Base-by-base conservation (phyloP, 2,797 vertebrate genomes). In the Echiichthys vipera region DNA sequence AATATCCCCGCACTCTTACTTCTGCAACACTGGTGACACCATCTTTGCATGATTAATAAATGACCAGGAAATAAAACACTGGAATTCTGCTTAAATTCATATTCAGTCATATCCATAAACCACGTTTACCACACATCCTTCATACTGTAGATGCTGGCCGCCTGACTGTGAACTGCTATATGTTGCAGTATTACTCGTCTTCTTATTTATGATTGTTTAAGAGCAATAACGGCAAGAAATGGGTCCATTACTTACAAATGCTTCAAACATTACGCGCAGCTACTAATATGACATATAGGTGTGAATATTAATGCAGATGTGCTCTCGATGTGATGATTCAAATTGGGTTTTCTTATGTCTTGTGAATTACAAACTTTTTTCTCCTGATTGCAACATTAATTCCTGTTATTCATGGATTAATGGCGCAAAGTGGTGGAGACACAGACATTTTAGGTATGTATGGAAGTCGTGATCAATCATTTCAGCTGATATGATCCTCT, bases 31-130 rank as follows among this genome's bases (percentile, higher is more conserved):
- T 12, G 30, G 9, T 6, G 22, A 57, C 15, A 40, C 15, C 14
- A 42, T 11, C 37, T 2, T 25, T 17, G 20, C 8, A 34, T 72
- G 59, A 72, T 61, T 68, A 61, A 25, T 51, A 22, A 22, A 55
- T 10, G 8, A n/a, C n/a, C n/a, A n/a, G n/a, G n/a, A n/a, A n/a
- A n/a, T n/a, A n/a, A n/a, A n/a, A n/a, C n/a, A n/a, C n/a, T n/a
- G n/a, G n/a, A n/a, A n/a, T n/a, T n/a, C n/a, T 3, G 32, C 42
- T 49, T 15, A 36, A 42, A 58, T 80, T 43, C 55, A 66, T 51
- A 71, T 69, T 75, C 37, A 71, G 40, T 75, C 47, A 71, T 49
- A 82, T 25, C 43, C 67, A 68, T 47, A 39, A 46, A 53, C 14
- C 47, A 36, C 24, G 51, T 46, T 14, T 61, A 34, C 45, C 15